phyloP scores from a whole-genome alignment of 2,113 vertebrate species.

The Cochlearius cochlearius region DNA sequence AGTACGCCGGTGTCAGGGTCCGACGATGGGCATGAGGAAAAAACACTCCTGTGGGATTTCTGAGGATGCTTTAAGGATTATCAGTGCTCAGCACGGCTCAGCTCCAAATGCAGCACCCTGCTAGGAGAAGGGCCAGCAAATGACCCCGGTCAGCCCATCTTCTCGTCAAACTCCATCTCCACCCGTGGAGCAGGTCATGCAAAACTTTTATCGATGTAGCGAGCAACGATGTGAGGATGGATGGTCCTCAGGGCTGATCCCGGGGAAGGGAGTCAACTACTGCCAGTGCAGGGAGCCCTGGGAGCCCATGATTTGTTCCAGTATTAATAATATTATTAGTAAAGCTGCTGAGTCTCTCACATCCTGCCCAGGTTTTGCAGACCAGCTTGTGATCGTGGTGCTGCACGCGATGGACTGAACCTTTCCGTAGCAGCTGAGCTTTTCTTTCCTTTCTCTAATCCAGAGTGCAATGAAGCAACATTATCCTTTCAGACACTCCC shows the following conservation, averaged over 20 bases:
- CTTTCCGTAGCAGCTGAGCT: constrained; percentile 6
- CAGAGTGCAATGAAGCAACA: constrained; percentile 14
- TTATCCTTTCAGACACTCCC: constrained; percentile 55
- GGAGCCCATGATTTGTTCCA: not conserved
- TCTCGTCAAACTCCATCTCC: not conserved
- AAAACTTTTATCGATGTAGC: not conserved
- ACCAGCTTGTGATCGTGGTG: not conserved
- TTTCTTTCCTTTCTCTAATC: constrained; percentile 11
- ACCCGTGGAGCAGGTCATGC: not conserved
- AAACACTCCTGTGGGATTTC: not conserved
- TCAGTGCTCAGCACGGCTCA: not conserved
- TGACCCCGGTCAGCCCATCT: not conserved
- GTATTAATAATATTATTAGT: not conserved
- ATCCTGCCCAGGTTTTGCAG: not conserved
- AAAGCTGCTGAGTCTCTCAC: not conserved
- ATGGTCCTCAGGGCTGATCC: not conserved
- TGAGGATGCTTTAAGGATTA: not conserved
- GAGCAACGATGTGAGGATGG: accelerated
- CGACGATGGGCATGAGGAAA: accelerated
- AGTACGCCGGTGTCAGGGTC: not conserved
- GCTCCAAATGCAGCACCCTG: not conserved
- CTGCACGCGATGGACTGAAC: accelerated
- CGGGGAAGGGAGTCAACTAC: not conserved
- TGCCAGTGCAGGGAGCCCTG: not conserved
- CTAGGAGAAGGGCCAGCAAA: not conserved